Evolutionary conservation across 2,888 invertebrate species (phyloP).

Genomic region (Macrophya annulata): DNA sequence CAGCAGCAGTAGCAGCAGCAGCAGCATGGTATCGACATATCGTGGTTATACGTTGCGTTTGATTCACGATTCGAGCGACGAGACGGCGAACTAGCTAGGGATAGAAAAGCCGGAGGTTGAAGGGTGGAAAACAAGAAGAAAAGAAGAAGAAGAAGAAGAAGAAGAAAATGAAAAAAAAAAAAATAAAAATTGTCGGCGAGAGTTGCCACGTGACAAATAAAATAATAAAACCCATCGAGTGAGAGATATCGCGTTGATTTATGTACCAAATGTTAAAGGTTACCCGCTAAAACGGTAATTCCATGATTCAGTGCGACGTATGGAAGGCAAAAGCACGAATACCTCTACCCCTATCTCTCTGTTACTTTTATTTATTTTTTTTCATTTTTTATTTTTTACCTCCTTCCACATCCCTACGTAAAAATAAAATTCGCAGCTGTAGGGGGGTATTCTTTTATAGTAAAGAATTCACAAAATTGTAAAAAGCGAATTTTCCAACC

Average conservation of each 20-base stretch:
- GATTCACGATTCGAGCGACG: background rate
- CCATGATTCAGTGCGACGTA: constrained; percentile 73
- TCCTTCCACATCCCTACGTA: background rate
- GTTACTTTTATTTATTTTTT: background rate
- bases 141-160: background rate
- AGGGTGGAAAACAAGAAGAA: background rate
- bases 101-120: background rate
- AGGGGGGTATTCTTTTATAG: background rate
- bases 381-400: background rate
- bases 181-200: background rate
- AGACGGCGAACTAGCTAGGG: background rate
- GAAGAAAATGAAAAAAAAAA: background rate
- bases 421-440: background rate
- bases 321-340: constrained; percentile 6
- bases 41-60: background rate
- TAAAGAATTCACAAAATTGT: background rate
- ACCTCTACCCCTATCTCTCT: background rate
- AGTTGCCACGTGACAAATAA: constrained; percentile 64
- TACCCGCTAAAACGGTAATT: constrained; percentile 72
- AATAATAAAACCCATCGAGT: constrained; percentile 70
- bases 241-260: constrained; percentile 73
- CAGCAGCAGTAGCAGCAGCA: background rate
- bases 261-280: constrained; percentile 73
- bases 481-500: constrained; percentile 13
- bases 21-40: background rate